Percentiles rank a stretch among this genome's conserved stretches.
These are phyloP conservation scores for Peribatodes rhomboidaria DNA, from an alignment of 2,888 invertebrate genomes.

Conservation along the genomic window DNA sequence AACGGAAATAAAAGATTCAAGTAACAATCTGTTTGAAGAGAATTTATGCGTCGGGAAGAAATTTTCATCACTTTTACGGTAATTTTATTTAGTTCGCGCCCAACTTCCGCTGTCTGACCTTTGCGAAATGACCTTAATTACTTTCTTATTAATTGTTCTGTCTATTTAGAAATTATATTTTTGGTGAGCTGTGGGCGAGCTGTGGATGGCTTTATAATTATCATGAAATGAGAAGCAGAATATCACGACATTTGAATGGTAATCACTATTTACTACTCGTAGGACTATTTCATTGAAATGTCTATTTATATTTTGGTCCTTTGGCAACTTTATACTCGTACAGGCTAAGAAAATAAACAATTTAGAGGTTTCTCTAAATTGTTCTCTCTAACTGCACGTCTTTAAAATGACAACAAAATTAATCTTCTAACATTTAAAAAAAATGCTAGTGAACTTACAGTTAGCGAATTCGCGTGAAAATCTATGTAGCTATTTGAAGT, in stretches of 20 bases:
- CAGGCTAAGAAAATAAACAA: too few relatives aligned
- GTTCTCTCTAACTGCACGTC: too few relatives aligned
- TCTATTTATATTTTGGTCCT: too few relatives aligned
- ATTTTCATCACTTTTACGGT: constrained; percentile 41
- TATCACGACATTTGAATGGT: background rate
- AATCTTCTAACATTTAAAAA: background rate
- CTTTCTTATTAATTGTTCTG: constrained; percentile 33
- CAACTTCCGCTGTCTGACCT: constrained; percentile 34
- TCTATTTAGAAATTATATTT: constrained; percentile 23
- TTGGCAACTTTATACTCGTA: too few relatives aligned
- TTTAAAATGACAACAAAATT: too few relatives aligned
- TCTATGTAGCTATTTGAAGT: constrained; percentile 1
- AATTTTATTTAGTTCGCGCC: constrained; percentile 43
- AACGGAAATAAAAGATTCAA: constrained; percentile 72
- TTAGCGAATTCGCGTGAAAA: background rate
- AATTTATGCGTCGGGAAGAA: constrained; percentile 53
- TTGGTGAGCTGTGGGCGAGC: background rate
- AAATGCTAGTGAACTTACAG: background rate
- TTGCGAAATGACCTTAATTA: constrained; percentile 34
- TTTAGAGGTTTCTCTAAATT: too few relatives aligned
- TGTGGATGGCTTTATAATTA: background rate
- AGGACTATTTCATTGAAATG: too few relatives aligned
- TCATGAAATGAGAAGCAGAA: background rate
- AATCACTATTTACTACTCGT: too few relatives aligned
- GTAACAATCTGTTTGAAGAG: constrained; percentile 65